Conservation (phyloP, 2,797 vertebrate species). For the Euthynnus affinis region DNA sequence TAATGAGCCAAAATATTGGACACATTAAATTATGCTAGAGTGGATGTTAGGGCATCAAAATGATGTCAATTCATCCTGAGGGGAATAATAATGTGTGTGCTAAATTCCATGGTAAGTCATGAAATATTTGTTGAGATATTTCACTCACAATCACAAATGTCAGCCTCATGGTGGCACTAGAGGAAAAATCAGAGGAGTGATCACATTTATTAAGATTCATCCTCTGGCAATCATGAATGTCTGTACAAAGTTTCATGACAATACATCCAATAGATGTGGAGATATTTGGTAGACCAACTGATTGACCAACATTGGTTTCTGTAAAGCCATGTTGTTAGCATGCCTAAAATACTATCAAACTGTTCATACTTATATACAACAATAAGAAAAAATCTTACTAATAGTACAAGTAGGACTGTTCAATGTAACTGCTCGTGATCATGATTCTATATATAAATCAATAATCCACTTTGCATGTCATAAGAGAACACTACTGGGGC, state of each 20-base stretch:
- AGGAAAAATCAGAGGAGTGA: background rate
- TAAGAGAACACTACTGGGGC: conserved; percentile 14
- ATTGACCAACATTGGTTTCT: background rate
- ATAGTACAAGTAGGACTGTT: background rate
- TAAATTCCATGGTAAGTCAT: too few relatives aligned
- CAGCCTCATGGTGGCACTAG: background rate
- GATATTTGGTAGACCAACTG: background rate
- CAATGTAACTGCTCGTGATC: background rate
- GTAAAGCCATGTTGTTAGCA: background rate
- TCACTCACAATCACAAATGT: background rate
- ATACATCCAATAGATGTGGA: background rate
- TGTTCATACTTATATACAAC: background rate
- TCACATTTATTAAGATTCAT: background rate
- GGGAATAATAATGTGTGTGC: too few relatives aligned
- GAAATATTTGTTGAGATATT: too few relatives aligned
- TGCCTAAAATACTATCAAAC: background rate
- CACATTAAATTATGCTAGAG: background rate
- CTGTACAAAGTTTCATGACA: background rate
- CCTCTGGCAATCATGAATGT: background rate
- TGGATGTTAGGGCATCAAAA: background rate
- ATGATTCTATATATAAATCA: background rate
- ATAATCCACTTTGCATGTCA: conserved; percentile 12
- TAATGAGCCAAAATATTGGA: background rate
- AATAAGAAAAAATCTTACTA: background rate
- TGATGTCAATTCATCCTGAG: background rate